Evolutionary conservation across 1,140 invertebrate genomes (phyloP), one percentile per base, ranked within the genome.

Genomic region (Tetragonula clypearis): DNA sequence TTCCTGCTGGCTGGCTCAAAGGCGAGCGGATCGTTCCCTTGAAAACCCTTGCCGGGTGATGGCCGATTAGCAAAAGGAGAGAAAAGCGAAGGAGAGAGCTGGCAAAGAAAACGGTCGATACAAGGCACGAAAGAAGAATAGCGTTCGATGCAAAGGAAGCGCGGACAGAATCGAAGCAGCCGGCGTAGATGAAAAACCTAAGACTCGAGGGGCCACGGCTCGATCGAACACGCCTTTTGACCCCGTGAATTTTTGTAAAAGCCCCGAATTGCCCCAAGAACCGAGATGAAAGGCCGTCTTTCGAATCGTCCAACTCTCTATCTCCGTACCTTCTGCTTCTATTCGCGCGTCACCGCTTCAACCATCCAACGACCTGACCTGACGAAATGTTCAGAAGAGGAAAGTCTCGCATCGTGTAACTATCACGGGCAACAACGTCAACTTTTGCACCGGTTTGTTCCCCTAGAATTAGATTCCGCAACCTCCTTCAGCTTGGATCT

Each of bases 191-290:
- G 77, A 30, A 84, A 84, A 84, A 84, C 30, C 56, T 41, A 17
- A 84, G 66, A 41, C 68, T 55, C 12, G 17, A 21, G 2, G 41
- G 41, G 68, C 15, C 26, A 8, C 9, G 14, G 41, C 30, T 30
- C 17, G 56, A 71, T 72, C 82, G 68, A 62, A 30, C 30, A 30
- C 35, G 41, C 76, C 41, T 79, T 79, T 26, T 49, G 82, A 58
- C 74, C 19, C 68, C 68, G 49, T 79, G 77, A 79, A 84, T 84
- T 84, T 84, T 72, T 68, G 76, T 79, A 14, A 79, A 72, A 84
- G 77, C 68, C 76, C 62, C 56, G 66, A 58, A 71, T 72, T 55
- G 26, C 75, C 49, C 35, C 66, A 53, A 84, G 82, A 79, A 79
- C 76, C 41, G 15, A 56, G 75, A 82, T 66, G 68, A 72, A 78